Conservation (phyloP, 2,888 invertebrate species). For the Drosophila pseudotakahashii region DNA sequence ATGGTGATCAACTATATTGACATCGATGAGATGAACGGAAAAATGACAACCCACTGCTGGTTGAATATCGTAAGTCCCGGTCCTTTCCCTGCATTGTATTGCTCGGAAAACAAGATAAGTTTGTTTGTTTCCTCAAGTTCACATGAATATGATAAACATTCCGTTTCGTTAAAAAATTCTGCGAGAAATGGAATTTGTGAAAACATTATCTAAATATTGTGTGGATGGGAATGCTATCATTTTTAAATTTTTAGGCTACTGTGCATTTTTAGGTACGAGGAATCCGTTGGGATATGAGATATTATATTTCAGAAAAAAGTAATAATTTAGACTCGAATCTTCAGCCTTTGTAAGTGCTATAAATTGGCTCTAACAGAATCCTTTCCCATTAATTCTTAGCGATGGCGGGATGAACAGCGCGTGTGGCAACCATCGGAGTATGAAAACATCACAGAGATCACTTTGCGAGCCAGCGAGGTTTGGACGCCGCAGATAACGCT, state of each 20-base stretch:
- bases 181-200: neutral
- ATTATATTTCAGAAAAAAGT: too few relatives aligned
- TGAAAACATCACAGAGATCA: slow-evolving; percentile 86
- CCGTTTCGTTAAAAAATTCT: neutral
- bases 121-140: neutral
- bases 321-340: too few relatives aligned
- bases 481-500: slow-evolving; percentile 91
- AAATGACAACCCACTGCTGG: slow-evolving; percentile 87
- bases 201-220: neutral
- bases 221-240: neutral
- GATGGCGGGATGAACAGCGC: slow-evolving; percentile 91
- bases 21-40: slow-evolving; percentile 87
- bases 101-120: slow-evolving; percentile 1
- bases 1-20: slow-evolving; percentile 88
- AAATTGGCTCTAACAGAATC: slow-evolving; percentile 23
- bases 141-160: neutral
- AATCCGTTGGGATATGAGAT: too few relatives aligned
- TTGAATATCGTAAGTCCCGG: slow-evolving; percentile 86
- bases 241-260: neutral
- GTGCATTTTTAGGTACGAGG: neutral
- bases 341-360: too few relatives aligned
- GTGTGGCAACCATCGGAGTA: slow-evolving; percentile 89
- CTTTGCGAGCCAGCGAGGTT: slow-evolving; percentile 89
- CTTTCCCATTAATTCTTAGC: slow-evolving; percentile 83
- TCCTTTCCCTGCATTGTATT: neutral